phyloP scores from a whole-genome alignment of 2,113 vertebrate species.

The Cololabis saira region DNA sequence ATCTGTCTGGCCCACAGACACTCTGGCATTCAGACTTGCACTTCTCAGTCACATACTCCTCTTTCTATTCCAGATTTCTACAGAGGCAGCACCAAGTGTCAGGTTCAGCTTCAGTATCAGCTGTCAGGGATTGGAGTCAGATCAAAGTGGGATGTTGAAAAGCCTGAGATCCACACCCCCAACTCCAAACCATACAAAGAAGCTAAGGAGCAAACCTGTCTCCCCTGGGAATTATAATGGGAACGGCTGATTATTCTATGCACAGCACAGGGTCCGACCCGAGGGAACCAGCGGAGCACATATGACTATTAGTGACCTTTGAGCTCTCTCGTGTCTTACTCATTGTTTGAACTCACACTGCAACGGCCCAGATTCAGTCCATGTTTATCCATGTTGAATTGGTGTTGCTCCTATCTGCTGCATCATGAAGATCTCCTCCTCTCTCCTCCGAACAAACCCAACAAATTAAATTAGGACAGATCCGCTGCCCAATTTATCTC shows the following conservation, averaged over 20 bases:
- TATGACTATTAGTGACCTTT: background rate
- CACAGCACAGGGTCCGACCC: conserved; percentile 38
- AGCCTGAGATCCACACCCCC: conserved; percentile 73
- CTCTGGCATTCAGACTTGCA: conserved; percentile 47
- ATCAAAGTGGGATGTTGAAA: conserved; percentile 79
- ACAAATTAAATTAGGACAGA: conserved; percentile 69
- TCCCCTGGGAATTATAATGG: conserved; percentile 73
- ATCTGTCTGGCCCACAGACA: conserved; percentile 63
- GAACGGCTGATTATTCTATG: conserved; percentile 59
- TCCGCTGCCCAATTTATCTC: conserved; percentile 76
- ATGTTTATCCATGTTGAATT: conserved; percentile 12
- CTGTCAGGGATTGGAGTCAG: conserved; percentile 70
- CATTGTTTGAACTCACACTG: background rate
- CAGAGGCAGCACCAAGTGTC: conserved; percentile 64
- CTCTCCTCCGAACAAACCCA: conserved; percentile 29
- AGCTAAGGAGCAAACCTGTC: conserved; percentile 52
- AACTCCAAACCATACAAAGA: conserved; percentile 65
- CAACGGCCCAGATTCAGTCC: conserved; percentile 7
- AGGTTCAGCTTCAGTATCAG: conserved; percentile 69
- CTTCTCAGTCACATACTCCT: conserved; percentile 54
- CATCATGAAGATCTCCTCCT: conserved; percentile 28
- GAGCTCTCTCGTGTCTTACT: background rate
- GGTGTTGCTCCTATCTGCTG: conserved; percentile 43
- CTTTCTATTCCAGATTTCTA: conserved; percentile 61
- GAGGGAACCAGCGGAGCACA: conserved; percentile 20